phyloP scores from a whole-genome alignment of 2,113 vertebrate species.

The Channa argus region DNA sequence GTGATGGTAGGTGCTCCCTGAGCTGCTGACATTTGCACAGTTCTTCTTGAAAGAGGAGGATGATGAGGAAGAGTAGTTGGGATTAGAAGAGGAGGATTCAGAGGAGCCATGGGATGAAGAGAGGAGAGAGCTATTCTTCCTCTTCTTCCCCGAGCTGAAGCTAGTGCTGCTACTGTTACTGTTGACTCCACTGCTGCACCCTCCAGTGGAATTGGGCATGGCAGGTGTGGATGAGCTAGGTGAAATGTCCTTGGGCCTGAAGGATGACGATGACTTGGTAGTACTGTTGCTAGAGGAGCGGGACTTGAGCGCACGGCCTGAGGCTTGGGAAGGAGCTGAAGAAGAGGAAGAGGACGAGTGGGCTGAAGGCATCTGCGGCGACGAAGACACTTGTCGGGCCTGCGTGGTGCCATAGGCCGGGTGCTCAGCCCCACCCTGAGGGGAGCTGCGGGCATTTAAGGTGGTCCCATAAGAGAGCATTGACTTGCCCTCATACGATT shows the following conservation, averaged over 20 bases:
- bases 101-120: constrained; percentile 85
- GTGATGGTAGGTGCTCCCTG: constrained; percentile 90
- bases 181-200: constrained; percentile 82
- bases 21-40: constrained; percentile 90
- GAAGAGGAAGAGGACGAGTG: constrained; percentile 86
- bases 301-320: constrained; percentile 93
- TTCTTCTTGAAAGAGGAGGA: constrained; percentile 92
- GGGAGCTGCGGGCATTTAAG: constrained; percentile 90
- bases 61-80: constrained; percentile 88
- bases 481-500: constrained; percentile 87
- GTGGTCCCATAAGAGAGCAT: constrained; percentile 95
- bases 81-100: constrained; percentile 87
- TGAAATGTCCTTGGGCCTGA: constrained; percentile 73
- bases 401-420: constrained; percentile 89
- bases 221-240: constrained; percentile 68
- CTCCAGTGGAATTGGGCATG: constrained; percentile 81
- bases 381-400: constrained; percentile 95
- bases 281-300: constrained; percentile 91
- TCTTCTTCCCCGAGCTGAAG: constrained; percentile 93
- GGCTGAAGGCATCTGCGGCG: constrained; percentile 95
- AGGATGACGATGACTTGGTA: constrained; percentile 87
- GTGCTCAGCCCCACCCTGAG: constrained; percentile 88
- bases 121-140: constrained; percentile 91
- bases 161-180: constrained; percentile 84
- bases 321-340: constrained; percentile 88